Evolutionary conservation across 2,888 invertebrate genomes (phyloP).

Genomic region (Trachelus iudaicus): DNA sequence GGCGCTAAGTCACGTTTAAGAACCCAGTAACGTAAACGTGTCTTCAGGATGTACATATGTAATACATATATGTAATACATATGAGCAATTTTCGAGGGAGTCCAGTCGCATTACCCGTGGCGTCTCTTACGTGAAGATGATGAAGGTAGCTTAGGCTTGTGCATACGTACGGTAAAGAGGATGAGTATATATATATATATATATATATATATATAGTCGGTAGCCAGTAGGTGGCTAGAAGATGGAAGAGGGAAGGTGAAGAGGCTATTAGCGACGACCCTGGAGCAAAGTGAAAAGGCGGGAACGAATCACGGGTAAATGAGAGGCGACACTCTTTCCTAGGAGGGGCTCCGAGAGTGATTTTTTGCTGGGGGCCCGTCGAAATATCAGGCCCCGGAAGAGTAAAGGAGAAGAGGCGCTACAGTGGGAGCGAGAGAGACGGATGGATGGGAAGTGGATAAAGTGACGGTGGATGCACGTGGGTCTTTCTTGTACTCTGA

Average conservation of each 20-base stretch:
- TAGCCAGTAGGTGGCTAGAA: neutral
- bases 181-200: no score
- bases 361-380: constrained; percentile 13
- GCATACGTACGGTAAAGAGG: neutral
- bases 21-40: neutral
- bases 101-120: constrained; percentile 1
- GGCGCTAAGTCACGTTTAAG: constrained; percentile 1
- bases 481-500: no score
- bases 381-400: neutral
- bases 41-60: neutral
- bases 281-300: constrained; percentile 23
- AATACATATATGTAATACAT: neutral
- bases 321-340: constrained; percentile 23
- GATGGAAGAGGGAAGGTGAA: constrained; percentile 4
- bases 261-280: constrained; percentile 21
- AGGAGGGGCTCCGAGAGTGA: constrained; percentile 19
- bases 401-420: no score
- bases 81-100: constrained; percentile 17
- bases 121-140: constrained; percentile 4
- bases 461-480: no score
- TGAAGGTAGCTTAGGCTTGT: neutral
- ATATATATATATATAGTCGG: neutral
- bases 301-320: constrained; percentile 24
- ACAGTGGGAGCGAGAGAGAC: neutral
- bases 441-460: constrained; percentile 2